Evolutionary conservation across 2,113 vertebrate species (phyloP).

Genomic region (Menidia beryllina): DNA sequence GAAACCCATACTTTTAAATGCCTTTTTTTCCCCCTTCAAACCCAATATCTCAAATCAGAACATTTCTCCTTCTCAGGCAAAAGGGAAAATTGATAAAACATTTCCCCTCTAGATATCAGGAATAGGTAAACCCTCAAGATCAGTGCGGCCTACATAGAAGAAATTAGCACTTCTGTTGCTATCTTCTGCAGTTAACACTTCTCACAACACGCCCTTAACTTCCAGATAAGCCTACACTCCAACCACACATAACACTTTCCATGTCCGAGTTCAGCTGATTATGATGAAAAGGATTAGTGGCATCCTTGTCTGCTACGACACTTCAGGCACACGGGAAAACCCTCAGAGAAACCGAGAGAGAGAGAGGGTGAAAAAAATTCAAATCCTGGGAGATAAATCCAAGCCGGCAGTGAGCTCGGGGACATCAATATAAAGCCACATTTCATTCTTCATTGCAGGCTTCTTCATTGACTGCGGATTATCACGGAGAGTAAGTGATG

Average conservation of each 20-base stretch:
- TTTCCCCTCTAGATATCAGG: background rate
- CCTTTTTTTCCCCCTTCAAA: no score
- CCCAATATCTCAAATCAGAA: background rate
- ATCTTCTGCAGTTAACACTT: no score
- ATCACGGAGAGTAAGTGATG: slow-evolving; percentile 61
- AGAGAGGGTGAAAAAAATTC: slow-evolving; percentile 37
- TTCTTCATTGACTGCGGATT: slow-evolving; percentile 59
- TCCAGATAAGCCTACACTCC: background rate
- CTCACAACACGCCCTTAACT: background rate
- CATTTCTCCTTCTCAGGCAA: background rate
- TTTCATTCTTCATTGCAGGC: slow-evolving; percentile 45
- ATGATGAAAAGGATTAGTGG: slow-evolving; percentile 3
- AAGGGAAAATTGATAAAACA: background rate
- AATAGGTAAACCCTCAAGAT: background rate
- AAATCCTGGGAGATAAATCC: slow-evolving; percentile 71
- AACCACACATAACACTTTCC: slow-evolving; percentile 6
- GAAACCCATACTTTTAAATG: no score
- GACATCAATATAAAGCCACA: slow-evolving; percentile 48
- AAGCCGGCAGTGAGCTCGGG: slow-evolving; percentile 31
- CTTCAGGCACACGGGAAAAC: slow-evolving; percentile 17
- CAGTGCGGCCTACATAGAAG: background rate
- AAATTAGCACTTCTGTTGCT: no score
- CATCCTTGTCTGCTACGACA: slow-evolving; percentile 12
- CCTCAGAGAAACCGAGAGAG: no score
- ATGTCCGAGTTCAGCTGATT: slow-evolving; percentile 20